Evolutionary conservation across 2,888 invertebrate genomes (phyloP).

Genomic region (Kryphioiulus occultus): DNA sequence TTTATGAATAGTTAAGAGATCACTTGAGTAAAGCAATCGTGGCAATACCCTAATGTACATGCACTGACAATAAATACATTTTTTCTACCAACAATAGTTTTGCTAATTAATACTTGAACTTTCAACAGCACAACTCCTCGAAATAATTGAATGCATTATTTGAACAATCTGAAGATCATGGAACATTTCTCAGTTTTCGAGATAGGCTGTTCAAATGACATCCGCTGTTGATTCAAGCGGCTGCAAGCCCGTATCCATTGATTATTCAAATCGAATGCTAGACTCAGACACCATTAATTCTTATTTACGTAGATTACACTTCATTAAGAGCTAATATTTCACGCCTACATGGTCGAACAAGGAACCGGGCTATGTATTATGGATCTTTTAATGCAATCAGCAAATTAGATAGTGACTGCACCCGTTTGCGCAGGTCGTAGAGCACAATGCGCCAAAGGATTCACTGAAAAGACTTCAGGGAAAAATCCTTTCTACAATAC

Average conservation of each 20-base stretch:
- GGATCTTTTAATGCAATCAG: conserved; percentile 10
- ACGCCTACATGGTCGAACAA: background rate
- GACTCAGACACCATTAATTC: conserved; percentile 28
- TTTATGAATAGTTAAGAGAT: too few relatives aligned
- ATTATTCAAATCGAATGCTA: background rate
- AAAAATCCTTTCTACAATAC: background rate
- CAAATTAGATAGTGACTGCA: background rate
- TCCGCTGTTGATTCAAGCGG: background rate
- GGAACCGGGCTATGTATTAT: background rate
- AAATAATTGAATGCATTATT: background rate
- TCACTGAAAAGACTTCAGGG: background rate
- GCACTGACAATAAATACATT: too few relatives aligned
- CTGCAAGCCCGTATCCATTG: background rate
- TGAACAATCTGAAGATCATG: background rate
- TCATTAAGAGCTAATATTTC: conserved; percentile 4
- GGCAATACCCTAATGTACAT: too few relatives aligned
- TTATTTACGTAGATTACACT: background rate
- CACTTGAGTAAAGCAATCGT: too few relatives aligned
- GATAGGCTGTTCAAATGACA: background rate
- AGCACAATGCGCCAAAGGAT: background rate
- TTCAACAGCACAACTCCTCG: background rate
- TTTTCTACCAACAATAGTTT: background rate
- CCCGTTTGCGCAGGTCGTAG: background rate
- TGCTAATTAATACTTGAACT: too few relatives aligned
- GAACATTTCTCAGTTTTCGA: background rate